phyloP scores from a whole-genome alignment of 2,113 vertebrate genomes.

The Ahaetulla prasina region DNA sequence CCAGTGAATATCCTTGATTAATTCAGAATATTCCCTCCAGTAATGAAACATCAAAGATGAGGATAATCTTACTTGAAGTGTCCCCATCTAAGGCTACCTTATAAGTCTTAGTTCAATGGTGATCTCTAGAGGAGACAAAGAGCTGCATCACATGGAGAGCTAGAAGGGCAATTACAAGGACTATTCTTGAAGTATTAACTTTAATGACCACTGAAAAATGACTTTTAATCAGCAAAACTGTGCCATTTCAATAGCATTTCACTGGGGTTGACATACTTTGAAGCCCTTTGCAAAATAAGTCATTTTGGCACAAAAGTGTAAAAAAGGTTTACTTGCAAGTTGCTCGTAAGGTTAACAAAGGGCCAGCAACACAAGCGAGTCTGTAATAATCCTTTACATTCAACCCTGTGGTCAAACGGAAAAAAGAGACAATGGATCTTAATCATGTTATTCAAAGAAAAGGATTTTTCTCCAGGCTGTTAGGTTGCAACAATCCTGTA shows the following conservation, averaged over 20 bases:
- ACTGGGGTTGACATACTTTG: neutral
- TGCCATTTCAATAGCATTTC: neutral
- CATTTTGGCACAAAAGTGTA: neutral
- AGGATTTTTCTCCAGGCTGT: neutral
- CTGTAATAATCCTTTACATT: neutral
- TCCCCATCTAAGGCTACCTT: neutral
- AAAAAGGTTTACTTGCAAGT: neutral
- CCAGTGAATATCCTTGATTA: neutral
- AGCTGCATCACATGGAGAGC: neutral
- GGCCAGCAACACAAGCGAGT: neutral
- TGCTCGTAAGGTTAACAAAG: neutral
- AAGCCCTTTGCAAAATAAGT: neutral
- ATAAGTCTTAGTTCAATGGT: neutral
- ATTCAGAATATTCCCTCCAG: neutral
- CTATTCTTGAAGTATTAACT: neutral
- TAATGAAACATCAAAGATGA: neutral
- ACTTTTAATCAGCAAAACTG: neutral
- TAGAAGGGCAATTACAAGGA: neutral
- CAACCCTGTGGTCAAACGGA: neutral
- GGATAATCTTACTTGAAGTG: neutral
- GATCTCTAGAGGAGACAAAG: slow-evolving; percentile 1
- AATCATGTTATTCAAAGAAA: neutral
- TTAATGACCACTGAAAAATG: neutral
- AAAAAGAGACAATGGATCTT: neutral
- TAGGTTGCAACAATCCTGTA: neutral